Conservation (phyloP, 2,888 invertebrate species). For the Penaeus monodon region DNA sequence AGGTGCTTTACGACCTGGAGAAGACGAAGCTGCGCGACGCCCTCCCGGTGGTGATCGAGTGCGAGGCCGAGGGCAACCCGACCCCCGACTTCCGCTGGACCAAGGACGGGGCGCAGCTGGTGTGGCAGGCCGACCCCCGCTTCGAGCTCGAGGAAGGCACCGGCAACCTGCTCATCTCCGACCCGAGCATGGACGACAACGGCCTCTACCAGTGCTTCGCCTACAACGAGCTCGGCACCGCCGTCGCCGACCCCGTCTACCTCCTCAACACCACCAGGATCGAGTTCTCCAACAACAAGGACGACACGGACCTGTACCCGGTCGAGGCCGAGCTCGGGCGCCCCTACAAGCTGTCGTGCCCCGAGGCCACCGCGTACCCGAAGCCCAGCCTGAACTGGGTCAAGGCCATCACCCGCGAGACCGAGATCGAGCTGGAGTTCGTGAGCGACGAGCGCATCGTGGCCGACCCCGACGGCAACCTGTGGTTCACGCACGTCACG, state of each 20-base stretch:
- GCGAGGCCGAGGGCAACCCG: constrained; percentile 56
- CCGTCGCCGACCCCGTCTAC: constrained; percentile 47
- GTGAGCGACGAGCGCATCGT: constrained; percentile 51
- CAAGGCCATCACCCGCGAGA: constrained; percentile 29
- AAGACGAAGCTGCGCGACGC: constrained; percentile 38
- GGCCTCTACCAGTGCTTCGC: constrained; percentile 63
- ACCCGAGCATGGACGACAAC: constrained; percentile 55
- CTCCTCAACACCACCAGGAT: constrained; percentile 54
- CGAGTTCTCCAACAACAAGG: constrained; percentile 41
- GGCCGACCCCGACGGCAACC: constrained; percentile 49
- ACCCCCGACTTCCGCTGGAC: constrained; percentile 59
- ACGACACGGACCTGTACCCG: constrained; percentile 29
- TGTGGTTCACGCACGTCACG: constrained; percentile 58
- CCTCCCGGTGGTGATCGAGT: constrained; percentile 57
- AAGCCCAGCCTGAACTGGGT: constrained; percentile 53
- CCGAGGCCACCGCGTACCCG: constrained; percentile 46
- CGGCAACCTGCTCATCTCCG: constrained; percentile 56
- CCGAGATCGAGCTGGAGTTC: constrained; percentile 45
- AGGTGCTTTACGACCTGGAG: constrained; percentile 53
- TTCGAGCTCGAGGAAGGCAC: constrained; percentile 56
- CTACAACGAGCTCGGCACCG: constrained; percentile 62
- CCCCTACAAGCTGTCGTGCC: constrained; percentile 59
- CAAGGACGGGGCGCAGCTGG: constrained; percentile 38
- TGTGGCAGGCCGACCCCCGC: constrained; percentile 56
- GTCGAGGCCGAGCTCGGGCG: constrained; percentile 59